Evolutionary conservation across 2,888 invertebrate genomes (phyloP).

Genomic region (Himalopsyche anomala): DNA sequence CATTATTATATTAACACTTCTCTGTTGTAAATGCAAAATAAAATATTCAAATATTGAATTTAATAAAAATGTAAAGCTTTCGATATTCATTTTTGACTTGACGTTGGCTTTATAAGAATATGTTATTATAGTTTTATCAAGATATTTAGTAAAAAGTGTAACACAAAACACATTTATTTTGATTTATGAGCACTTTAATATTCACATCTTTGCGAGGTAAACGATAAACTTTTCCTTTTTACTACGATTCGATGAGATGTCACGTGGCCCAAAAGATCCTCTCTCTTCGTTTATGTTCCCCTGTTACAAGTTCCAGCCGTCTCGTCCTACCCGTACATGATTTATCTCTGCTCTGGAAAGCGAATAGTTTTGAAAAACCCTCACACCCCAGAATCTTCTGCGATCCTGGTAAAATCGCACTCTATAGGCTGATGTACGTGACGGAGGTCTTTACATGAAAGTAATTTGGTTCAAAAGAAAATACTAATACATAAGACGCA

Average conservation of each 20-base stretch:
- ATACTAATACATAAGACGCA: not conserved
- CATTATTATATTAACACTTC: no score
- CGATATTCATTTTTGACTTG: no score
- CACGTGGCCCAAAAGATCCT: not conserved
- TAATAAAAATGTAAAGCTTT: no score
- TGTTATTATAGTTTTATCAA: no score
- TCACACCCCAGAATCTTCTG: constrained; percentile 51
- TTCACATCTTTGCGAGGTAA: not conserved
- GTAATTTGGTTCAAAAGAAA: not conserved
- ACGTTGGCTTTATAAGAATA: no score
- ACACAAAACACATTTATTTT: not conserved
- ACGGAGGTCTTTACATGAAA: not conserved
- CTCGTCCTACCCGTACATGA: constrained; percentile 51
- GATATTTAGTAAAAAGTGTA: not conserved
- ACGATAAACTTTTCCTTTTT: constrained; percentile 10
- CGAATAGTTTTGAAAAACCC: constrained; percentile 60
- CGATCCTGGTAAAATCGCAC: constrained; percentile 47
- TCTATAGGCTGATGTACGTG: not conserved
- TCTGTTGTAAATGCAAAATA: no score
- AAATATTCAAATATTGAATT: no score
- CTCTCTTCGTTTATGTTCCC: not conserved
- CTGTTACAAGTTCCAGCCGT: not conserved
- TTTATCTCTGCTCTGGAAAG: constrained; percentile 59
- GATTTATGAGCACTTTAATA: constrained; percentile 26
- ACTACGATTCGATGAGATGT: constrained; percentile 13